Evolutionary conservation across 2,113 vertebrate species (phyloP).

Genomic region (Uria aalge): DNA sequence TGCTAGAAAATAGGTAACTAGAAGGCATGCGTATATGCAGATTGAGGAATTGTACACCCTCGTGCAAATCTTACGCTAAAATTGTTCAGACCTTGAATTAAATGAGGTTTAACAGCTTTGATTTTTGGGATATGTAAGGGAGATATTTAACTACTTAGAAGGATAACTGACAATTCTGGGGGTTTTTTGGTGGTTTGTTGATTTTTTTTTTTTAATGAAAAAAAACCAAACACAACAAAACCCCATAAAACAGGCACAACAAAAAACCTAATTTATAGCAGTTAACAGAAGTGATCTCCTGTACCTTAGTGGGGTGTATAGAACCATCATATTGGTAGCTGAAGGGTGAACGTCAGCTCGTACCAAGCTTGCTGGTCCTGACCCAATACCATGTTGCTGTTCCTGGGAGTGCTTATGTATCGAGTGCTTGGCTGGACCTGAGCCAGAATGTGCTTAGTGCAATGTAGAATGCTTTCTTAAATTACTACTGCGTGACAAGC

Average conservation of each 20-base stretch:
- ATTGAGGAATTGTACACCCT: not conserved
- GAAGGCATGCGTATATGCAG: not conserved
- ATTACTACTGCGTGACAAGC: not conserved
- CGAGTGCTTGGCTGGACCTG: not conserved
- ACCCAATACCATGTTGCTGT: not conserved
- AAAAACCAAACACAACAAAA: not conserved
- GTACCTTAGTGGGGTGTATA: not conserved
- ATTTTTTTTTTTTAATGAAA: too few relatives aligned
- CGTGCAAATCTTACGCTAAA: not conserved
- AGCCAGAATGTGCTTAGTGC: not conserved
- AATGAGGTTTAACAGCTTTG: not conserved
- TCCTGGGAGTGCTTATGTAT: not conserved
- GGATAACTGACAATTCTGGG: not conserved
- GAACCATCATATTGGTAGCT: not conserved
- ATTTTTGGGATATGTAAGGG: not conserved
- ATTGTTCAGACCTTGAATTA: not conserved
- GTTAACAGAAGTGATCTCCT: not conserved
- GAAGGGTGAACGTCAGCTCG: not conserved
- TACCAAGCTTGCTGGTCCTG: not conserved
- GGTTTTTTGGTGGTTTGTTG: not conserved
- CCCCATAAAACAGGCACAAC: accelerated
- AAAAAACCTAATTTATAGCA: not conserved
- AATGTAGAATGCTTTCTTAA: not conserved
- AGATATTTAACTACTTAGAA: not conserved
- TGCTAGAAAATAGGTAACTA: not conserved